These are phyloP conservation scores for Gastrophryne carolinensis DNA, from an alignment of 2,797 vertebrate genomes.

Conservation along the genomic window DNA sequence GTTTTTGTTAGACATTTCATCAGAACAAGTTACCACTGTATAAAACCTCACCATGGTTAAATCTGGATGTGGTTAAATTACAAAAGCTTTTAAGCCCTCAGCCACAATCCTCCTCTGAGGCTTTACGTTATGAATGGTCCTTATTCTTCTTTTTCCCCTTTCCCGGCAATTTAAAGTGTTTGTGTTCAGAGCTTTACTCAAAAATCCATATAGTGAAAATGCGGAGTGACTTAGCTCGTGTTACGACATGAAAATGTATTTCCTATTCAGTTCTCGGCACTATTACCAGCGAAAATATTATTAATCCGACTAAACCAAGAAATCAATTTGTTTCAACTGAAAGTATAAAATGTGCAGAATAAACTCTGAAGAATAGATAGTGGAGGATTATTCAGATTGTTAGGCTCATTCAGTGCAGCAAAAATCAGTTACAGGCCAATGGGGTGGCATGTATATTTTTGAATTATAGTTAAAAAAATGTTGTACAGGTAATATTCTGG, in stretches of 20 bases:
- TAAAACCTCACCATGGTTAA: background rate
- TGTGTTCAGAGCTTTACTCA: conserved; percentile 2
- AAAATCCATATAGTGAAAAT: conserved; percentile 4
- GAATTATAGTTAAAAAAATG: too few species aligned
- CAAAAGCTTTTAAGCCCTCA: background rate
- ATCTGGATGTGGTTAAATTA: background rate
- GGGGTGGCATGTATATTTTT: too few species aligned
- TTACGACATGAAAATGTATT: conserved; percentile 20
- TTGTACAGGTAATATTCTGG: too few species aligned
- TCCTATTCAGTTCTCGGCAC: background rate
- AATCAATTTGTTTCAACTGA: background rate
- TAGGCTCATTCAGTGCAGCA: background rate
- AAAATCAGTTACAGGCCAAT: too few species aligned
- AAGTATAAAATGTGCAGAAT: background rate
- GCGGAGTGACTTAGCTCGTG: background rate
- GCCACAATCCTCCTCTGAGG: background rate
- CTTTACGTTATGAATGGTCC: background rate
- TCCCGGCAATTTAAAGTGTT: background rate
- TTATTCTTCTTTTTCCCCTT: background rate
- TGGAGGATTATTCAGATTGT: background rate
- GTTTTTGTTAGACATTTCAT: background rate
- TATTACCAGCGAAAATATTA: background rate
- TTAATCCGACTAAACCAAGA: background rate
- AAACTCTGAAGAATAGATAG: background rate
- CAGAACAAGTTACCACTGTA: background rate